A percentile compares a stretch with the other conserved stretches of the same genome.
Conservation (phyloP, 2,797 vertebrate species). For the Sebastes variabilis region DNA sequence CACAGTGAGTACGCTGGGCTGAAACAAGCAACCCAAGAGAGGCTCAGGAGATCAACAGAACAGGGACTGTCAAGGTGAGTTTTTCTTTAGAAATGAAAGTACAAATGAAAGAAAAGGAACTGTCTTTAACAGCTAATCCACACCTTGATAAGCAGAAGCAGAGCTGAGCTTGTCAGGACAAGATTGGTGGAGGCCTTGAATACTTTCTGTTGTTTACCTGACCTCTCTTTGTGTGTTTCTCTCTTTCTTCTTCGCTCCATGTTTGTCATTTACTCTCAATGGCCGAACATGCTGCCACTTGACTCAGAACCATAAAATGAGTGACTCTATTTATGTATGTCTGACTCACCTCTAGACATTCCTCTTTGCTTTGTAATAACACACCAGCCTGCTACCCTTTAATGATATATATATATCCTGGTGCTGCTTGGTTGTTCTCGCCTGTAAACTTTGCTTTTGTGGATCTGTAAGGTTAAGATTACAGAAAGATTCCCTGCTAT, state of each 20-base stretch:
- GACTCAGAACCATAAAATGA: conserved; percentile 33
- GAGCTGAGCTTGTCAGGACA: conserved; percentile 38
- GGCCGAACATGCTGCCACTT: conserved; percentile 48
- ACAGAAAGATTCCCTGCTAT: not conserved
- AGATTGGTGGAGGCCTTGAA: conserved; percentile 36
- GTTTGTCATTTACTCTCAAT: conserved; percentile 13
- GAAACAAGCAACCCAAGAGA: not conserved
- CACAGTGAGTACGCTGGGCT: not conserved
- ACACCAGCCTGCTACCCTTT: not conserved
- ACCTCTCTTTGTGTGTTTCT: not conserved
- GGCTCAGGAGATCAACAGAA: not conserved
- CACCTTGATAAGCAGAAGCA: conserved; percentile 2
- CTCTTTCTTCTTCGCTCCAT: conserved; percentile 15
- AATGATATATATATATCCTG: not conserved
- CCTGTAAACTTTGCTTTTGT: not conserved
- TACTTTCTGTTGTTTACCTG: conserved; percentile 35
- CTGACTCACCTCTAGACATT: conserved; percentile 41
- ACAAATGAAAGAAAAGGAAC: not conserved
- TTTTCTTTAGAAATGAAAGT: not conserved
- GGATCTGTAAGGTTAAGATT: not conserved
- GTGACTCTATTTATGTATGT: conserved; percentile 46
- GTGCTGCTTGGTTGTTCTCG: not conserved
- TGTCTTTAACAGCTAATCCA: not conserved
- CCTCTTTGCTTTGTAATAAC: conserved; percentile 27
- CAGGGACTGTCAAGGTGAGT: conserved; percentile 51